A percentile compares a stretch with the other conserved stretches of the same genome.
Evolutionary conservation across 2,888 invertebrate genomes (phyloP).

Genomic region (Apodemia mormo): DNA sequence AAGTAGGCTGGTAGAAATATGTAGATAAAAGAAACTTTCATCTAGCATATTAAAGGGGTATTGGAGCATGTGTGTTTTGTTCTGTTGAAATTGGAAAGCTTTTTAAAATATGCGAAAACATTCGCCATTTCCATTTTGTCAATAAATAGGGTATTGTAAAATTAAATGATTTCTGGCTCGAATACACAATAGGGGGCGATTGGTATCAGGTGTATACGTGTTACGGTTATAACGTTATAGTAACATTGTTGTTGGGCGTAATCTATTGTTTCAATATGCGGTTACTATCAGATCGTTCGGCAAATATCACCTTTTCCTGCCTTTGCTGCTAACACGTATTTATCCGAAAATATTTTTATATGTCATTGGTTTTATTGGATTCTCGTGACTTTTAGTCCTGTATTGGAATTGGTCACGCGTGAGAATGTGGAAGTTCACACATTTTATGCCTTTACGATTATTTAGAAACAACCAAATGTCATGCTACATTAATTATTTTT

Average conservation of each 20-base stretch:
- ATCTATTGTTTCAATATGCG: conserved; percentile 19
- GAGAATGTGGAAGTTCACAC: not conserved
- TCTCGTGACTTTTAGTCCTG: conserved; percentile 34
- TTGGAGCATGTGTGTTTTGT: conserved; percentile 15
- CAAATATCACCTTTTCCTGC: conserved; percentile 11
- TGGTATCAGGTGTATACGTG: conserved; percentile 17
- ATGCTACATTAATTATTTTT: conserved; percentile 6
- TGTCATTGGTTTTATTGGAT: conserved; percentile 34
- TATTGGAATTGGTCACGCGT: conserved; percentile 33
- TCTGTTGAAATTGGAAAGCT: not conserved
- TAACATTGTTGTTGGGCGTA: conserved; percentile 16
- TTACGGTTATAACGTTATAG: conserved; percentile 7
- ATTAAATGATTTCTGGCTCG: conserved; percentile 19
- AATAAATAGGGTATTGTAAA: conserved; percentile 16
- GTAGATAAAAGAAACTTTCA: not conserved
- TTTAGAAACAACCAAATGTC: conserved; percentile 4
- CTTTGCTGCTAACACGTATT: conserved; percentile 23
- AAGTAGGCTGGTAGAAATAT: not conserved
- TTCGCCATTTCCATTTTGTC: conserved; percentile 13
- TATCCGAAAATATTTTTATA: conserved; percentile 35
- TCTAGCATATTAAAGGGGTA: not conserved
- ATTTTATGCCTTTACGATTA: not conserved
- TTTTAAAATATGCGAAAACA: conserved; percentile 9
- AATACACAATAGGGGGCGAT: conserved; percentile 16
- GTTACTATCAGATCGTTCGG: conserved; percentile 11